phyloP scores from a whole-genome alignment of 2,113 vertebrate genomes.

The Tragelaphus scriptus region DNA sequence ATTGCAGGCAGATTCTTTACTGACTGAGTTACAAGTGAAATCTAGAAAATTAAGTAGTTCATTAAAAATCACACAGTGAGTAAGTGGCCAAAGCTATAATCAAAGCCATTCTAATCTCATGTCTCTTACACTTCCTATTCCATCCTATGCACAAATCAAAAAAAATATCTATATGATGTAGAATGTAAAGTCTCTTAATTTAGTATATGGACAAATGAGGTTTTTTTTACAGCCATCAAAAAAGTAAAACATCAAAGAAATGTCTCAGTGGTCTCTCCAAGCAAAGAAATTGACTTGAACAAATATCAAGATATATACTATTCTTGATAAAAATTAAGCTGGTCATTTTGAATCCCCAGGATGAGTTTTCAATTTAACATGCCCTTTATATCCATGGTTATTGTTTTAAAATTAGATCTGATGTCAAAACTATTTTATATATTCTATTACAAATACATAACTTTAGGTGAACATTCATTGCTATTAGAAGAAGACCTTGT shows the following conservation, averaged over 20 bases:
- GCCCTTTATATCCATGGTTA: background rate
- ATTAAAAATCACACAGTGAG: background rate
- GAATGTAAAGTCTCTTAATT: background rate
- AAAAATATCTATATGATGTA: background rate
- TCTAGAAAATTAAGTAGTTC: background rate
- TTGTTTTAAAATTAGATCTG: background rate
- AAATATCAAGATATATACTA: background rate
- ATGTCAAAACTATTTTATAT: background rate
- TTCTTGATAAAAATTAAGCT: background rate
- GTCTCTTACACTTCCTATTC: background rate
- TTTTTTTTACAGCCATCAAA: background rate
- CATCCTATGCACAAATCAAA: background rate
- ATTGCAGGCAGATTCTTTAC: background rate
- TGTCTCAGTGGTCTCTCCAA: background rate
- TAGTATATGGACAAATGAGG: background rate
- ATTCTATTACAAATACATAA: background rate
- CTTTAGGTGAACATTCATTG: background rate
- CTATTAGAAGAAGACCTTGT: background rate
- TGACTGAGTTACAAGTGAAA: background rate
- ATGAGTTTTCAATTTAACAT: background rate
- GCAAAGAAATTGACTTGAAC: background rate
- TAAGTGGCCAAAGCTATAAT: background rate
- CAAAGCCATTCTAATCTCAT: background rate
- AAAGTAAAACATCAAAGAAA: background rate
- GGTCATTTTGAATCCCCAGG: background rate